These are phyloP conservation scores for Zoanthus sansibaricus DNA, from an alignment of 92 coral and sea anemone species.

Conservation along the genomic window DNA sequence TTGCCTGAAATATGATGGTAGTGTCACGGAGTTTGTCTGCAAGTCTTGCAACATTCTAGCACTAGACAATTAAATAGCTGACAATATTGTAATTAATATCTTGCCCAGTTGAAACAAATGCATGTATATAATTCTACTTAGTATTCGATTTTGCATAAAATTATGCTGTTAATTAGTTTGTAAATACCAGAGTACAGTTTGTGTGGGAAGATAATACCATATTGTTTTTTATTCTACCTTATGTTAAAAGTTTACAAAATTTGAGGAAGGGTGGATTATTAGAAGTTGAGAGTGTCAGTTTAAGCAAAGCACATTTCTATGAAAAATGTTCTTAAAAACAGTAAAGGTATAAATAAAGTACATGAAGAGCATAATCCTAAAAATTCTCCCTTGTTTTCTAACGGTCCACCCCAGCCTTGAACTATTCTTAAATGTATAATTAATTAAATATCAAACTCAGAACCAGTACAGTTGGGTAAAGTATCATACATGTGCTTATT, in stretches of 20 bases:
- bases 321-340: constrained; percentile 23
- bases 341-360: constrained; percentile 26
- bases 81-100: constrained; percentile 18
- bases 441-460: constrained; percentile 22
- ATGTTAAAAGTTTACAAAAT: constrained; percentile 21
- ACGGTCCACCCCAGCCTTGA: constrained; percentile 25
- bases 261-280: constrained; percentile 24
- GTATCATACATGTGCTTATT: constrained; percentile 10
- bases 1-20: constrained; percentile 39
- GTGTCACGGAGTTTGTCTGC: constrained; percentile 31
- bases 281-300: constrained; percentile 28
- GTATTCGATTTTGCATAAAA: constrained; percentile 12
- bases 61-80: constrained; percentile 21
- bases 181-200: constrained; percentile 23
- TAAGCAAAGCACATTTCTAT: constrained; percentile 23
- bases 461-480: constrained; percentile 22
- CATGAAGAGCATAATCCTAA: constrained; percentile 26
- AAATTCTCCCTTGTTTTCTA: constrained; percentile 27
- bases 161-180: constrained; percentile 22
- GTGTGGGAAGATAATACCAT: constrained; percentile 27
- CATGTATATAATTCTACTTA: constrained; percentile 19
- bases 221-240: constrained; percentile 24
- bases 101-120: constrained; percentile 11
- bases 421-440: constrained; percentile 18
- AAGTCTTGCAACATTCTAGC: constrained; percentile 17